phyloP scores from a whole-genome alignment of 2,888 invertebrate genomes.

The Aelia acuminata region DNA sequence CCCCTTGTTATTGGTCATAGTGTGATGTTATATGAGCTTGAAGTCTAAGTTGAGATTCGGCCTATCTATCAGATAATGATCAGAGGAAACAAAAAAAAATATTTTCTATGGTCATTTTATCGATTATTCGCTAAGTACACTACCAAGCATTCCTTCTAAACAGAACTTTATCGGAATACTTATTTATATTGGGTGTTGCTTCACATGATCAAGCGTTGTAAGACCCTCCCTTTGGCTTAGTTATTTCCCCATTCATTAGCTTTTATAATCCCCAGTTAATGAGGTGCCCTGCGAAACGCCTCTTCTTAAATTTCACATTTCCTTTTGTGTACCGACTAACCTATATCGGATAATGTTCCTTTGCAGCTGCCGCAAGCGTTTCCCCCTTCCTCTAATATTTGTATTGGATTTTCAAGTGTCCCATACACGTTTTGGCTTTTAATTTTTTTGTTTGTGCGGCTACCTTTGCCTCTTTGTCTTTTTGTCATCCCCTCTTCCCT shows the following conservation, averaged over 20 bases:
- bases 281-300: neutral
- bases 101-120: too few relatives aligned
- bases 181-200: neutral
- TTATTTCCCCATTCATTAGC: neutral
- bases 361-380: constrained; percentile 26
- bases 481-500: neutral
- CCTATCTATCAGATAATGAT: too few relatives aligned
- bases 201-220: neutral
- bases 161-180: neutral
- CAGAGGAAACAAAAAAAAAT: too few relatives aligned
- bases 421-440: constrained; percentile 35
- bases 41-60: too few relatives aligned
- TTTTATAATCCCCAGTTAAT: neutral
- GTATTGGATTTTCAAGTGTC: neutral
- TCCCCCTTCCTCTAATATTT: neutral
- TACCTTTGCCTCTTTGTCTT: neutral
- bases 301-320: neutral
- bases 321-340: constrained; percentile 19
- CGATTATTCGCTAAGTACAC: too few relatives aligned
- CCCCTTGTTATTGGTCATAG: too few relatives aligned
- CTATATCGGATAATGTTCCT: constrained; percentile 38
- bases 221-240: neutral
- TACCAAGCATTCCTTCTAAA: neutral
- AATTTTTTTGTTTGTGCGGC: constrained; percentile 4
- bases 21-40: too few relatives aligned